These are phyloP conservation scores for Callocephalon fimbriatum DNA, from an alignment of 2,113 vertebrate species.

Conservation along the genomic window DNA sequence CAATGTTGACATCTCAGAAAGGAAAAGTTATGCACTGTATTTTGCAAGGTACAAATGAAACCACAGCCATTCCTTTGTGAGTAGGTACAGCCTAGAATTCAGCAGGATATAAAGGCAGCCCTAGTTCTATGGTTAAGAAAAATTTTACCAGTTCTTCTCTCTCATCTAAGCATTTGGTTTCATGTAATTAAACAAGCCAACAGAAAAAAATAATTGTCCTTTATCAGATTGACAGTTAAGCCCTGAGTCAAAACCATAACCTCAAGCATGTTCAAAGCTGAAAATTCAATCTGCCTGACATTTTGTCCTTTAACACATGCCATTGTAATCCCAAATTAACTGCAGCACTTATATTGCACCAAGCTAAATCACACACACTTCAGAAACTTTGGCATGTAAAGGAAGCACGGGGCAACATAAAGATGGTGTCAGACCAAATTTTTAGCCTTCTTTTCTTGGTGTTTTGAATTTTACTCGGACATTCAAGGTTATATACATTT, in stretches of 20 bases:
- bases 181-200: neutral
- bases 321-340: neutral
- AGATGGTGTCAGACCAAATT: slow-evolving; percentile 7
- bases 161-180: neutral
- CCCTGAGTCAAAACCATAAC: slow-evolving; percentile 16
- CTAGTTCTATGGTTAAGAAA: neutral
- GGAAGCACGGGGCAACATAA: neutral
- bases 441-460: neutral
- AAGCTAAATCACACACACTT: neutral
- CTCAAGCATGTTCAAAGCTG: neutral
- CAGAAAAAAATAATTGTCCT: neutral
- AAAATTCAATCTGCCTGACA: slow-evolving; percentile 24
- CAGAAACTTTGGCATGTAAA: neutral
- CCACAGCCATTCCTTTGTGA: neutral
- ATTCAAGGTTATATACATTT: slow-evolving; percentile 14
- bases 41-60: neutral
- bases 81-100: neutral
- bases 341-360: neutral
- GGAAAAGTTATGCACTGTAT: neutral
- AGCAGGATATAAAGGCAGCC: neutral
- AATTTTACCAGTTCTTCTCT: neutral
- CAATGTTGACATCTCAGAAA: neutral
- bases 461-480: slow-evolving; percentile 26
- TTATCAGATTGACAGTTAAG: slow-evolving; percentile 3
- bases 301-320: slow-evolving; percentile 41